Conservation (phyloP, 2,113 vertebrate species). For the Pseudopipra pipra region DNA sequence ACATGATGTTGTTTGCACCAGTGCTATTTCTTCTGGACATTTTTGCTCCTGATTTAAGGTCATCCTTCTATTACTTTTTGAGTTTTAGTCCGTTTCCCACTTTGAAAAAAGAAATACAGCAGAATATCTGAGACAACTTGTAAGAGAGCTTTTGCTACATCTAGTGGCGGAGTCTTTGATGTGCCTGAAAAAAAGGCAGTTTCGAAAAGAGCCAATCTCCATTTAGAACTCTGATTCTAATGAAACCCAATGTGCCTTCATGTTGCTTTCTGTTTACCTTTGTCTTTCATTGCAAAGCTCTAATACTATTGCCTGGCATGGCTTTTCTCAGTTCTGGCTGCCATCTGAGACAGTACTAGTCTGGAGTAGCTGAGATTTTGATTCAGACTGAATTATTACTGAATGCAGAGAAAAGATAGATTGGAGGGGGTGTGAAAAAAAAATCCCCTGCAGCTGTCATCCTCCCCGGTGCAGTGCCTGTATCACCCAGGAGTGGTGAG, state of each 20-base stretch:
- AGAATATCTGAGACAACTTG: neutral
- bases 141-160: constrained; percentile 57
- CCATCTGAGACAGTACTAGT: neutral
- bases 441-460: neutral
- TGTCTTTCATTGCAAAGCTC: neutral
- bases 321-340: neutral
- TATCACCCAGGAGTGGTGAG: neutral
- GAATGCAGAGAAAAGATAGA: neutral
- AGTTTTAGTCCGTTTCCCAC: neutral
- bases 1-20: neutral
- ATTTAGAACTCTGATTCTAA: neutral
- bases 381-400: neutral
- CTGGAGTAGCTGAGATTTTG: neutral
- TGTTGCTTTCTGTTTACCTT: neutral
- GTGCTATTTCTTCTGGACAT: neutral
- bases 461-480: neutral
- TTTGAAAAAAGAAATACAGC: neutral
- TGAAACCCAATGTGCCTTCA: neutral
- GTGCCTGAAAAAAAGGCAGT: neutral
- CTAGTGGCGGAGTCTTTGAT: constrained; percentile 49
- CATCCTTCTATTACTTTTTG: neutral
- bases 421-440: no score
- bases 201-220: neutral
- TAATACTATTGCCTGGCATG: neutral
- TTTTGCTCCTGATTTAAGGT: neutral